phyloP scores from a whole-genome alignment of 37 sponge, comb jelly and placozoan species.

The Diacarnus erythraeanus region DNA sequence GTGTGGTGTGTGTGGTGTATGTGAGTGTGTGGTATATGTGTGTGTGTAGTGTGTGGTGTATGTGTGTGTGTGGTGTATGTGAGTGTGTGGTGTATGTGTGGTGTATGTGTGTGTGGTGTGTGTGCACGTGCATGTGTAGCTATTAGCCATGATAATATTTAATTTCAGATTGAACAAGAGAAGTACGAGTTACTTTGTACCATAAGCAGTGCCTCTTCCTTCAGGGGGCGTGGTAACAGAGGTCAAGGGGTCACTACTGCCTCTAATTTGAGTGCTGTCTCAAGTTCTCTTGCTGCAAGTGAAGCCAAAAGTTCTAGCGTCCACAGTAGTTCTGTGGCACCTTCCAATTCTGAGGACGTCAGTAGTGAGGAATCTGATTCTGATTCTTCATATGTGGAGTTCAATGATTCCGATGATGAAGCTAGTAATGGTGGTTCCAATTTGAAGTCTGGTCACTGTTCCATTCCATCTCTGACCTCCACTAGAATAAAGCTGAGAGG shows the following conservation, averaged over 20 bases:
- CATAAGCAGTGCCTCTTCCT: neutral
- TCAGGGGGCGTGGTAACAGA: constrained; percentile 8
- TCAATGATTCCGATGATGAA: constrained; percentile 29
- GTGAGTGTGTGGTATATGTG: too few species aligned
- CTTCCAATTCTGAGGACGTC: constrained; percentile 1
- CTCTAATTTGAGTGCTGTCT: neutral
- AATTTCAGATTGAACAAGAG: neutral
- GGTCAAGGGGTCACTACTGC: neutral
- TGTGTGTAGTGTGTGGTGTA: too few species aligned
- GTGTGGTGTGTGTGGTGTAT: too few species aligned
- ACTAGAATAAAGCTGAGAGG: neutral
- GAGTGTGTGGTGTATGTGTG: too few species aligned
- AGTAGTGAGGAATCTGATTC: constrained; percentile 35
- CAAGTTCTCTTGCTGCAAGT: neutral
- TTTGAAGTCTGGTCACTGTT: neutral
- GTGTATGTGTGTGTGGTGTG: too few species aligned
- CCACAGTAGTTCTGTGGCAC: neutral
- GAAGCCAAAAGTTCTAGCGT: neutral
- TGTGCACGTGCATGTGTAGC: too few species aligned
- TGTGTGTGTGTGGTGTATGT: too few species aligned
- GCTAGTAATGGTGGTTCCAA: constrained; percentile 7
- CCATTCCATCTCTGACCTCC: neutral
- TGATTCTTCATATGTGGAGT: constrained; percentile 31
- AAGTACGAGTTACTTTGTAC: constrained; percentile 4
- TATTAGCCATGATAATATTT: neutral